These are phyloP conservation scores for Microcebus jonahi DNA, from an alignment of 2,113 vertebrate species.

Conservation along the genomic window DNA sequence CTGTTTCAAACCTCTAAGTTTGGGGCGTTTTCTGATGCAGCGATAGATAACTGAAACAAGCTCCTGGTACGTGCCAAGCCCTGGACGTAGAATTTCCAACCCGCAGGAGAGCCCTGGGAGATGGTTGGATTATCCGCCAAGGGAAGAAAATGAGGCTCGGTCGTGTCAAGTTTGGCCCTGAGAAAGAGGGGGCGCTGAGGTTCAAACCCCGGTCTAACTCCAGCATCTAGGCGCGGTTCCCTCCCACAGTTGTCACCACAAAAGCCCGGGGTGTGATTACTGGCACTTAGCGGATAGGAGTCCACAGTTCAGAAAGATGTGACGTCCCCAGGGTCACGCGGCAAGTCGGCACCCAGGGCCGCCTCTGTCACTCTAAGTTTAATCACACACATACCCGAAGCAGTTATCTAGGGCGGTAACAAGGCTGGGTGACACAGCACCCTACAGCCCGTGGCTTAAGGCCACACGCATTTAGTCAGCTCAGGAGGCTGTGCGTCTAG, in stretches of 20 bases:
- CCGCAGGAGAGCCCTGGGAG: neutral
- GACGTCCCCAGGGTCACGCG: neutral
- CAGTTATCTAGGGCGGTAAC: rapidly evolving
- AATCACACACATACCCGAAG: rapidly evolving
- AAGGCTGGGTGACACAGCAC: neutral
- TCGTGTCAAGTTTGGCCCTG: neutral
- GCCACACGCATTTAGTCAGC: neutral
- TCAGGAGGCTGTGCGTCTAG: rapidly evolving
- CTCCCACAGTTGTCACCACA: neutral
- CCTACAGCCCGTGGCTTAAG: neutral
- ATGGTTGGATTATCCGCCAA: neutral
- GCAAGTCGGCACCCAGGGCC: neutral
- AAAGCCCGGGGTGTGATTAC: neutral
- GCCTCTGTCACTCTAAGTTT: no score
- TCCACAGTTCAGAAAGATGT: neutral
- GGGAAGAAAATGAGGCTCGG: neutral
- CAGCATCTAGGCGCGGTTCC: no score
- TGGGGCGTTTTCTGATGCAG: neutral
- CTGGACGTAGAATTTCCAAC: neutral
- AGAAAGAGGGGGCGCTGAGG: rapidly evolving
- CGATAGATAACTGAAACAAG: neutral
- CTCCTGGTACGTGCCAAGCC: neutral
- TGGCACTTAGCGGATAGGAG: neutral
- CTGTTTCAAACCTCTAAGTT: neutral
- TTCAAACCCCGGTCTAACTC: neutral